Conservation (phyloP, 1,140 invertebrate species). For the Periplaneta americana region DNA sequence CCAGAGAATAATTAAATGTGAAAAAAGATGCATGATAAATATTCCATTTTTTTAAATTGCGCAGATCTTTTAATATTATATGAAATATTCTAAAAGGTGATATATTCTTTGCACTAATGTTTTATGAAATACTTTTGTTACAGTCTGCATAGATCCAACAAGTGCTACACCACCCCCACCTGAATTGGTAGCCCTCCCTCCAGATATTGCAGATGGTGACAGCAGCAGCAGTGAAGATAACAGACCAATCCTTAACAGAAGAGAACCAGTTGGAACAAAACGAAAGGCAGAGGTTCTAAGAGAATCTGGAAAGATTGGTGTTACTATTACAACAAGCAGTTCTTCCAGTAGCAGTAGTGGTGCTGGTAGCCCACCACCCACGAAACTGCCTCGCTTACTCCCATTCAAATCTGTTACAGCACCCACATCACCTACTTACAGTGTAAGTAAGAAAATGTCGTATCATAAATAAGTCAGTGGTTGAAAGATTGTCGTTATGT, state of each 20-base stretch:
- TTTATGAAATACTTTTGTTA: neutral
- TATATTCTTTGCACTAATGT: too few species aligned
- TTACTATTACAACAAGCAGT: conserved; percentile 75
- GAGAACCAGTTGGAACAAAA: conserved; percentile 53
- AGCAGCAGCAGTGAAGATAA: conserved; percentile 50
- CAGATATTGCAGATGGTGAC: conserved; percentile 41
- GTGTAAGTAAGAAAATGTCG: neutral
- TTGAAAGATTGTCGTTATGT: too few species aligned
- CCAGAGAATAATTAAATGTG: too few species aligned
- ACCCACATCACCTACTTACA: conserved; percentile 25
- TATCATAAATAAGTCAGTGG: too few species aligned
- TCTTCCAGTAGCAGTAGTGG: conserved; percentile 47
- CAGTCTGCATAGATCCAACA: neutral
- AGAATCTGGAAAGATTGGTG: conserved; percentile 83
- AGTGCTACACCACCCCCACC: conserved; percentile 26
- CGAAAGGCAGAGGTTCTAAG: conserved; percentile 78
- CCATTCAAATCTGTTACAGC: conserved; percentile 1
- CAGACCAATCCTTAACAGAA: conserved; percentile 38
- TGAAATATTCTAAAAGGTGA: too few species aligned
- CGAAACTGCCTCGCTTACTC: conserved; percentile 42
- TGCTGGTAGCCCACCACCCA: conserved; percentile 40
- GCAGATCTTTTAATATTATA: too few species aligned
- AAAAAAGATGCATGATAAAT: too few species aligned
- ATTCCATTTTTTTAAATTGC: too few species aligned
- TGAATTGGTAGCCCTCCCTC: conserved; percentile 29